These are phyloP conservation scores for Oceanodroma leucorhoa DNA, from an alignment of 2,797 vertebrate species.

Conservation along the genomic window DNA sequence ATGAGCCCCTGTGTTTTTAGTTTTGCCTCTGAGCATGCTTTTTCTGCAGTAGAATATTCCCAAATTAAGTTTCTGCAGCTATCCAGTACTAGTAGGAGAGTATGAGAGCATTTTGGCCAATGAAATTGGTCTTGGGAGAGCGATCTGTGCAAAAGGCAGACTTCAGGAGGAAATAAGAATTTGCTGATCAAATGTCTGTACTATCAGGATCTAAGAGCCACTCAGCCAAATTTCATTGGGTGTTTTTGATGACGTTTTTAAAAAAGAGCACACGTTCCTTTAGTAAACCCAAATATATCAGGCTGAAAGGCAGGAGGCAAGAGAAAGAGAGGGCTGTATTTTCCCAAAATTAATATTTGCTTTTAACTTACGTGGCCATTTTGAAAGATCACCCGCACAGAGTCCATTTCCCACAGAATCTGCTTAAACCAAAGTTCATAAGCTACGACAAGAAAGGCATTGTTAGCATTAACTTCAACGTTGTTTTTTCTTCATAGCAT, in stretches of 20 bases:
- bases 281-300: not conserved
- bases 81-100: not conserved
- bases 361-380: slow-evolving; percentile 88
- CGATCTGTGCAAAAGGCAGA: not conserved
- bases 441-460: slow-evolving; percentile 74
- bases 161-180: not conserved
- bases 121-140: not conserved
- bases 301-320: not conserved
- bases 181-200: not conserved
- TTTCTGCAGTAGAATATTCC: not conserved
- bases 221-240: not conserved
- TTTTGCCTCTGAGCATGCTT: not conserved
- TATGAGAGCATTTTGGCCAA: not conserved
- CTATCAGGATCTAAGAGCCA: not conserved
- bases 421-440: slow-evolving; percentile 99
- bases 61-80: not conserved
- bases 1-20: not conserved
- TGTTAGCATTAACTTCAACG: not conserved
- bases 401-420: slow-evolving; percentile 95
- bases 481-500: not conserved
- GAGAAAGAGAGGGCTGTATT: not conserved
- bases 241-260: not conserved
- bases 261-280: not conserved
- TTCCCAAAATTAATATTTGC: not conserved
- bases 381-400: slow-evolving; percentile 90